Evolutionary conservation across 2,113 vertebrate species (phyloP).

Genomic region (Otis tarda): DNA sequence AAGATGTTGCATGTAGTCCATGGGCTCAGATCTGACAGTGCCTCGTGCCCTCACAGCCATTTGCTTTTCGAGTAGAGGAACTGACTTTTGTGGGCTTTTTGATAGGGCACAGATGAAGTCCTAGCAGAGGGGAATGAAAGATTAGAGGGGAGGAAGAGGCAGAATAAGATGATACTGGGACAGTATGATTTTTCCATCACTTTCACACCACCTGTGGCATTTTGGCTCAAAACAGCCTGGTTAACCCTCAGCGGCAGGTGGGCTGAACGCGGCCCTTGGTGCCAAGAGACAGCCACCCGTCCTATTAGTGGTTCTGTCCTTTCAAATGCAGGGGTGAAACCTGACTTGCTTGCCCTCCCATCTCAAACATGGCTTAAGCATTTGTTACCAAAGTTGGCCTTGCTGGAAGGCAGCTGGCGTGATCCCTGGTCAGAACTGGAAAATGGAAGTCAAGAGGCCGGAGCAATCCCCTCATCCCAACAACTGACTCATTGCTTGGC

Average conservation of each 20-base stretch:
- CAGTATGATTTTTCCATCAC: background rate
- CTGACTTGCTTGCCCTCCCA: background rate
- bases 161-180: background rate
- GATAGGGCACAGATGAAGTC: background rate
- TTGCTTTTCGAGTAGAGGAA: background rate
- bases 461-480: background rate
- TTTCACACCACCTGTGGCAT: background rate
- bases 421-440: background rate
- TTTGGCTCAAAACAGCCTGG: background rate
- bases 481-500: background rate
- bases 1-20: background rate
- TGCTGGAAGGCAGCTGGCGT: background rate
- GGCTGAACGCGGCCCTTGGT: background rate
- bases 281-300: background rate
- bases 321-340: background rate
- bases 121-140: background rate
- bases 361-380: fast-evolving
- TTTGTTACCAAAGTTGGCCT: background rate
- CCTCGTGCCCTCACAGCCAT: background rate
- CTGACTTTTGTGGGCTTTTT: background rate
- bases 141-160: background rate
- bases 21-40: background rate
- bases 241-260: background rate
- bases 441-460: background rate
- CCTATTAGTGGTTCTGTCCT: background rate